Base-by-base conservation (phyloP, 2,113 vertebrate species). In the Laticauda colubrina region DNA sequence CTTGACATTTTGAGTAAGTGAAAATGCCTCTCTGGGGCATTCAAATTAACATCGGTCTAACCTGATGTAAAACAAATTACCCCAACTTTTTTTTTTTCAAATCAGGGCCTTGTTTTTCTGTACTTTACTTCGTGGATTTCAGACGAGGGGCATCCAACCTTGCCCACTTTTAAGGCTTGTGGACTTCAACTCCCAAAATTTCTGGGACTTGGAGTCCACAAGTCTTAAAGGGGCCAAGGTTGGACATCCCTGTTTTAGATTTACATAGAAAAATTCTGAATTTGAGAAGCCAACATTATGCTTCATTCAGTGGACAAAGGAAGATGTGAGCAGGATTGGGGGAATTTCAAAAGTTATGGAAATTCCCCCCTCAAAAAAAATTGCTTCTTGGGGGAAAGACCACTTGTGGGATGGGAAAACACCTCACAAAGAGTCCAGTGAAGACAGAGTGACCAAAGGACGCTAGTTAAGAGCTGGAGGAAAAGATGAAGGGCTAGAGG, bases 1-100 rank as follows among this genome's bases (percentile, higher is more conserved):
- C 81, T 69, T 24, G 69, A 61, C 3, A 0, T 94, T 93, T 92
- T 20, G 93, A 93, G 94, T 95, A 94, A 51, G 51, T 26, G 10
- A 53, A 91, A 24, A 1, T 43, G 29, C 0, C 0, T 0, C 0
- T 57, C 69, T 93, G 92, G 43, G 61, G 56, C 0, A 0, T 5
- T 81, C 69, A 75, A 34, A 34, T 18, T 15, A 75, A 75, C 12
- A 1, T 75, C 5, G 4, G 5, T 7, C n/a, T 39, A 39, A 39
- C 69, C 6, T 39, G n/a, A 81, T 15, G 2, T 39, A 81, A 20
- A 81, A 81, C n/a, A 20, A 34, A 18, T 75, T 7, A 93, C 23
- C 23, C 3, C 14, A 10, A 3, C 18, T 90, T 14, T n/a, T 61
- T 0, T 88, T 88, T 89, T 88, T 45, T 59, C 43, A 53, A 1